phyloP scores from a whole-genome alignment of 2,797 vertebrate genomes.

The Diplodus puntazzo region DNA sequence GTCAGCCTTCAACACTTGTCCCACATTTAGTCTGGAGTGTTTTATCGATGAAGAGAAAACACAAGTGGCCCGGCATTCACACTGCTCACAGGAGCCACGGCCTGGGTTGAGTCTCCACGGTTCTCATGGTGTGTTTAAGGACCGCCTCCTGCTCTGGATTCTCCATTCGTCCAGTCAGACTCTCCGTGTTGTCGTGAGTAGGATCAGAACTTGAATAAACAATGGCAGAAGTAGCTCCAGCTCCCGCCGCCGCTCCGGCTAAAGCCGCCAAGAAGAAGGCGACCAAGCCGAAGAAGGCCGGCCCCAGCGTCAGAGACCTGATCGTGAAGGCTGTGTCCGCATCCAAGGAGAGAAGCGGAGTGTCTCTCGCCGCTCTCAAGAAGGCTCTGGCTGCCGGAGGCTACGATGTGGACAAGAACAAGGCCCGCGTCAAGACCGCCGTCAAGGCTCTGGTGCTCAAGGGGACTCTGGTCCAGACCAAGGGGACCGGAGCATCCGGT shows the following conservation, averaged over 20 bases:
- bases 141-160: background rate
- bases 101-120: constrained; percentile 50
- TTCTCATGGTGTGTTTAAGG: constrained; percentile 61
- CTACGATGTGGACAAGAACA: constrained; percentile 56
- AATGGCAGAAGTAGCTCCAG: constrained; percentile 63
- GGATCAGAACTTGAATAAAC: accelerated
- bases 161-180: background rate
- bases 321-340: constrained; percentile 33
- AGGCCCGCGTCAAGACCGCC: constrained; percentile 27
- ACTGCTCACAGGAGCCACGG: background rate
- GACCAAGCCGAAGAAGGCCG: background rate
- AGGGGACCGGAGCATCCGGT: background rate
- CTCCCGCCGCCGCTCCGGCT: background rate
- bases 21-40: background rate
- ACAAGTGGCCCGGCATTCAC: constrained; percentile 34
- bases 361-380: constrained; percentile 34
- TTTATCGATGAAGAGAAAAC: constrained; percentile 61
- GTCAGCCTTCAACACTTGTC: background rate
- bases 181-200: accelerated
- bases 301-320: constrained; percentile 35
- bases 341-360: constrained; percentile 46
- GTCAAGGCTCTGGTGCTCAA: constrained; percentile 32
- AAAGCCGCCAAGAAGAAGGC: constrained; percentile 47
- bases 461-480: background rate
- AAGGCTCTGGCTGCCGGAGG: constrained; percentile 39